Evolutionary conservation across 2,113 vertebrate species (phyloP).

Genomic region (Ailuropoda melanoleuca): DNA sequence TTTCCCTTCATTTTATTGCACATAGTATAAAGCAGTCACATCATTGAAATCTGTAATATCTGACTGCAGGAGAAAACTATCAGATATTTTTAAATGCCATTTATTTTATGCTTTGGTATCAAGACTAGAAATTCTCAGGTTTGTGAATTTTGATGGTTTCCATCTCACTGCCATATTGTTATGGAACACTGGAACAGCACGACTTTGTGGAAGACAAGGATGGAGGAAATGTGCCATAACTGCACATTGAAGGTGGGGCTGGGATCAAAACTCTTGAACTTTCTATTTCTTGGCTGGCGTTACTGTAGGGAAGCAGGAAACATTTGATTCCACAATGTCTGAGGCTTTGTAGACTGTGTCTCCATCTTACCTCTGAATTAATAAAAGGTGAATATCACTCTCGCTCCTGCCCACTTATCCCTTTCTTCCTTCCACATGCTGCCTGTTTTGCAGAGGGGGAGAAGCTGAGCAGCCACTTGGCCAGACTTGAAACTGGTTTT

Average conservation of each 20-base stretch:
- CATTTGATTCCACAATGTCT: not conserved
- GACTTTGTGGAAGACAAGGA: not conserved
- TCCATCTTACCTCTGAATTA: conserved; percentile 26
- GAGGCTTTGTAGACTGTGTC: not conserved
- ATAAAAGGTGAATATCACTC: not conserved
- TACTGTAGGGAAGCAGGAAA: not conserved
- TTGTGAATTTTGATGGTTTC: not conserved
- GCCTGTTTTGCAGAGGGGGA: not conserved
- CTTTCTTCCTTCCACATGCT: rapidly evolving
- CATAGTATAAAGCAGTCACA: not conserved
- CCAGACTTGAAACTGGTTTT: not conserved
- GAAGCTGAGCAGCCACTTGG: not conserved
- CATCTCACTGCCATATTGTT: not conserved
- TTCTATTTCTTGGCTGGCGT: not conserved
- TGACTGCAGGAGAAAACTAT: not conserved
- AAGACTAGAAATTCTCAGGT: not conserved
- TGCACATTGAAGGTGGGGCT: not conserved
- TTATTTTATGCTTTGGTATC: conserved; percentile 13
- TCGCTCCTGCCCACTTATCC: not conserved
- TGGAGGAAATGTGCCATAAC: not conserved
- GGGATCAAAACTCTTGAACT: not conserved
- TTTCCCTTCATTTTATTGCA: not conserved
- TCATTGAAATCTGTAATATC: not conserved
- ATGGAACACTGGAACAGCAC: not conserved
- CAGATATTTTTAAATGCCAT: conserved; percentile 11